A percentile compares a stretch with the other conserved stretches of the same genome.
Conservation (phyloP, 2,797 vertebrate genomes). For the Tapera naevia region DNA sequence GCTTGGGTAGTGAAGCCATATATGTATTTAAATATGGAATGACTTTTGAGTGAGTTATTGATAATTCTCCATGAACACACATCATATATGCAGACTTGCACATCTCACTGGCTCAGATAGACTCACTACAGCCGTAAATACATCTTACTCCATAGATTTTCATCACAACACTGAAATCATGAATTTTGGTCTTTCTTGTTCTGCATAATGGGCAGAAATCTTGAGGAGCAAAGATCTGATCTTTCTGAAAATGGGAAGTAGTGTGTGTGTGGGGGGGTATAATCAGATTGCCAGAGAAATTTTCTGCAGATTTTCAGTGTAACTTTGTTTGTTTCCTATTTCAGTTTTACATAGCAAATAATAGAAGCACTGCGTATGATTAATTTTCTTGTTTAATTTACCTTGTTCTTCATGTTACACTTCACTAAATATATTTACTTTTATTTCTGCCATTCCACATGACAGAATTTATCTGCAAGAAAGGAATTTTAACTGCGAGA, state of each 20-base stretch:
- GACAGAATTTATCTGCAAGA: background rate
- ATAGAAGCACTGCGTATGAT: background rate
- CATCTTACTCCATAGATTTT: background rate
- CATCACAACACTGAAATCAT: background rate
- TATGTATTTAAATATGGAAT: background rate
- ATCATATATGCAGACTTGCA: background rate
- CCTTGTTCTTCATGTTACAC: slow-evolving; percentile 46
- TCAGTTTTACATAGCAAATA: background rate
- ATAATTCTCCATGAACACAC: fast-evolving
- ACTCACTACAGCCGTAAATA: background rate
- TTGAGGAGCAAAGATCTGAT: background rate
- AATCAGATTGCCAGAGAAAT: background rate
- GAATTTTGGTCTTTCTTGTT: background rate
- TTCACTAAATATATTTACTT: slow-evolving; percentile 56
- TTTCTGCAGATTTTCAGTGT: background rate
- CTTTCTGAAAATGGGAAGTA: background rate
- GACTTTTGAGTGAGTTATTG: background rate
- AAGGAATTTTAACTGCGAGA: background rate
- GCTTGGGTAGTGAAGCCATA: background rate
- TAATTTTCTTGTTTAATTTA: slow-evolving; percentile 40
- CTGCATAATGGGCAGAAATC: background rate
- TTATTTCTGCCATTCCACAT: slow-evolving; percentile 24
- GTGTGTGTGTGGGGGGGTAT: background rate
- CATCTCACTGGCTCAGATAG: background rate
- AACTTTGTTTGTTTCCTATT: background rate